Conservation (phyloP, 1,140 invertebrate species). For the Drosophila equinoxialis region DNA sequence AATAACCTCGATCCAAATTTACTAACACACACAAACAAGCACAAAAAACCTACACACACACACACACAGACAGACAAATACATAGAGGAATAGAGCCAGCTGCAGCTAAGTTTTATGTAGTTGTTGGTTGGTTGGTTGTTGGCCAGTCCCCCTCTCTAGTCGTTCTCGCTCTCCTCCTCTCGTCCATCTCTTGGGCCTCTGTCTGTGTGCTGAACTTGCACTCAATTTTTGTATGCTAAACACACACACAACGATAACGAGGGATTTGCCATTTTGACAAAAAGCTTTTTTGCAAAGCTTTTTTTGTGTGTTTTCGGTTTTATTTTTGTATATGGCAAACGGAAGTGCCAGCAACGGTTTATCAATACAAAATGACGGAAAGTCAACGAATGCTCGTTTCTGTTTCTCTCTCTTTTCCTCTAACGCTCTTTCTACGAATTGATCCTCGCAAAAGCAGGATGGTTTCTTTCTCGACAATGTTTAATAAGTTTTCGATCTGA, state of each 20-base stretch:
- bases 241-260: slow-evolving; percentile 24
- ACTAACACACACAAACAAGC: slow-evolving; percentile 71
- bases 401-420: not conserved
- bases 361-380: not conserved
- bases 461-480: not conserved
- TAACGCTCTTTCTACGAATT: not conserved
- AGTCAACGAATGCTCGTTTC: not conserved
- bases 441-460: not conserved
- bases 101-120: slow-evolving; percentile 37
- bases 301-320: not conserved
- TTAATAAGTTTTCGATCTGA: too few species aligned
- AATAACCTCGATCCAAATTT: slow-evolving; percentile 81
- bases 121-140: not conserved
- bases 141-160: not conserved
- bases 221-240: slow-evolving; percentile 56
- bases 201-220: slow-evolving; percentile 71
- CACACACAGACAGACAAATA: slow-evolving; percentile 45
- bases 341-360: slow-evolving; percentile 45
- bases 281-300: slow-evolving; percentile 50
- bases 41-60: slow-evolving; percentile 3
- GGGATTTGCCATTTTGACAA: slow-evolving; percentile 26
- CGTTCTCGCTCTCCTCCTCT: not conserved
- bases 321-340: slow-evolving; percentile 42
- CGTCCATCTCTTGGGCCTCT: not conserved
- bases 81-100: not conserved